phyloP scores from a whole-genome alignment of 2,113 vertebrate species.

The Hyperoodon ampullatus region DNA sequence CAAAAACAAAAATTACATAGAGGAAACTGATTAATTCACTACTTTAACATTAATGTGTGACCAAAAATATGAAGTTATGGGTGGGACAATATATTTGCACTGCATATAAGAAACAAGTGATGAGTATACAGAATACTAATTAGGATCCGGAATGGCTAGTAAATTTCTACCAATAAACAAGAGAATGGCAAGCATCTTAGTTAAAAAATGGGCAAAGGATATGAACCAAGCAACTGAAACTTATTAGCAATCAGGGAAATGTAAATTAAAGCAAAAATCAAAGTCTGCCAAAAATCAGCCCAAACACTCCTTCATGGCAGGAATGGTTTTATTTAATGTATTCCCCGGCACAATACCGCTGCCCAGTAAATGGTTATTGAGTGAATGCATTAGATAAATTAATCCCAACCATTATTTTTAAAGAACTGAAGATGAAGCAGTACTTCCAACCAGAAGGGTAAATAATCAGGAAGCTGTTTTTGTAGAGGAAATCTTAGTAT shows the following conservation, averaged over 20 bases:
- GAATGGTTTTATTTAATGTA: not conserved
- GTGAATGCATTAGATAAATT: not conserved
- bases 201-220: not conserved
- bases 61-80: not conserved
- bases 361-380: not conserved
- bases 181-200: not conserved
- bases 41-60: not conserved
- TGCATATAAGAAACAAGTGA: not conserved
- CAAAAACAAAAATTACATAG: not conserved
- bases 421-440: not conserved
- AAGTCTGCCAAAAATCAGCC: not conserved
- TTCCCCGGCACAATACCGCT: not conserved
- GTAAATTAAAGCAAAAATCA: conserved; percentile 14
- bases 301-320: not conserved
- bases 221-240: not conserved
- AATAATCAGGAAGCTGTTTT: conserved; percentile 4
- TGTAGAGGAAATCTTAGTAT: not conserved
- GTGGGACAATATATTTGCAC: not conserved
- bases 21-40: not conserved
- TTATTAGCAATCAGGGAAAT: not conserved
- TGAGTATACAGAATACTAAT: not conserved
- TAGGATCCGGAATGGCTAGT: not conserved
- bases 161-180: conserved; percentile 2
- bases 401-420: not conserved
- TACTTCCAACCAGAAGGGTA: not conserved